Evolutionary conservation across 2,113 vertebrate genomes (phyloP).

Genomic region (Scomber japonicus): DNA sequence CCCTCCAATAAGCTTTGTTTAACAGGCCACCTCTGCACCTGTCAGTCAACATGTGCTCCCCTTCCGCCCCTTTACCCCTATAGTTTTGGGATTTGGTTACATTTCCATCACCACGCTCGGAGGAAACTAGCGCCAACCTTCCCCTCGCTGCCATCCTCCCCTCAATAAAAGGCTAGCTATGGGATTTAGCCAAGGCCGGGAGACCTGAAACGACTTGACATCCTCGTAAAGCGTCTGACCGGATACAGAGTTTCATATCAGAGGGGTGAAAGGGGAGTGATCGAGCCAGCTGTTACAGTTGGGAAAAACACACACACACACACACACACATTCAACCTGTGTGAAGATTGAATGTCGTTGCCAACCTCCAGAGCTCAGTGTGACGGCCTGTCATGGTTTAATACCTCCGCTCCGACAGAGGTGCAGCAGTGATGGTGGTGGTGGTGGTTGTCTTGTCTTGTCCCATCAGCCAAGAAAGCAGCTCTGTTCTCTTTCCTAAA

Average conservation of each 20-base stretch:
- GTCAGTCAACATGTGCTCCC: slow-evolving; percentile 78
- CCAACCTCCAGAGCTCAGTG: slow-evolving; percentile 50
- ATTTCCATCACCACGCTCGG: slow-evolving; percentile 69
- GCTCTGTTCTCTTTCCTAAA: not conserved
- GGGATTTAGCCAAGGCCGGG: slow-evolving; percentile 75
- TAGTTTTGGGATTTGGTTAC: slow-evolving; percentile 79
- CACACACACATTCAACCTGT: slow-evolving; percentile 49
- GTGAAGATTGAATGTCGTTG: slow-evolving; percentile 76
- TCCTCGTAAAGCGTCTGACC: slow-evolving; percentile 83
- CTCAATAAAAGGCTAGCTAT: slow-evolving; percentile 59
- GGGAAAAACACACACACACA: slow-evolving; percentile 14
- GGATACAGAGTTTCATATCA: slow-evolving; percentile 79
- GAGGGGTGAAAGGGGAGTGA: slow-evolving; percentile 63
- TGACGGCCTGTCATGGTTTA: slow-evolving; percentile 63
- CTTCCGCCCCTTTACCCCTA: slow-evolving; percentile 65
- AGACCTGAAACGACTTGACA: slow-evolving; percentile 68
- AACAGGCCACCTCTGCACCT: slow-evolving; percentile 77
- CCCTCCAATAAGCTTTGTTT: slow-evolving; percentile 50
- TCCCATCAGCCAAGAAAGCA: not conserved
- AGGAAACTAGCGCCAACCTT: slow-evolving; percentile 47
- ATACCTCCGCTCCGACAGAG: slow-evolving; percentile 51
- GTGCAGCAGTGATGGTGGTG: not conserved
- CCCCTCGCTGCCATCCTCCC: slow-evolving; percentile 51
- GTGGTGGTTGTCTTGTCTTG: not conserved
- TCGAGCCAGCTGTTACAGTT: slow-evolving; percentile 77